Conservation (phyloP, 35 echinoderm and acorn worm genomes). For the Anneissia japonica region DNA sequence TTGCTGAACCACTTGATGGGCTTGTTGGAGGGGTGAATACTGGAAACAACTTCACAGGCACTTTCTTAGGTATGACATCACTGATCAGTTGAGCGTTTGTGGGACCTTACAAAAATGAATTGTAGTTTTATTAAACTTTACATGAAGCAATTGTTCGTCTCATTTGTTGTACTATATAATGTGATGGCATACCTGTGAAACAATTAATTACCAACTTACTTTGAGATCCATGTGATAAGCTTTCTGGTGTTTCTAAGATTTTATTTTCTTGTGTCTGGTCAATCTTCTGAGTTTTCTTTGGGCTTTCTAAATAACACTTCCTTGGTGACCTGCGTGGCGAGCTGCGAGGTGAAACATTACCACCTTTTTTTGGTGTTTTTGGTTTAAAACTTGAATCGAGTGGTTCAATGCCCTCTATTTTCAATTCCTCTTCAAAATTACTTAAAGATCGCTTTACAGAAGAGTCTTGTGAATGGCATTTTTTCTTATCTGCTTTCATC, state of each 20-base stretch:
- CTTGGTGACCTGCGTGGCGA: not conserved
- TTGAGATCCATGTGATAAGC: not conserved
- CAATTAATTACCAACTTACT: no score
- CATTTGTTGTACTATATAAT: not conserved
- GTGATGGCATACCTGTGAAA: not conserved
- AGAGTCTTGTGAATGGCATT: not conserved
- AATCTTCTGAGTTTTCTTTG: not conserved
- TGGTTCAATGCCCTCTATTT: constrained; percentile 3
- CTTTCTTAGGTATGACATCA: constrained; percentile 23
- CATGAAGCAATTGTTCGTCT: not conserved
- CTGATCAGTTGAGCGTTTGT: not conserved
- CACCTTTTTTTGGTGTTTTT: constrained; percentile 11
- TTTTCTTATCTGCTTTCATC: not conserved
- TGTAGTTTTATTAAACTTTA: not conserved
- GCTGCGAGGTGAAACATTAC: not conserved
- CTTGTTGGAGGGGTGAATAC: constrained; percentile 48
- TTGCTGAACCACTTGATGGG: constrained; percentile 8
- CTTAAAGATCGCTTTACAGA: not conserved
- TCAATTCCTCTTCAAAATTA: not conserved
- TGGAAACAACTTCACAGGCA: constrained; percentile 18
- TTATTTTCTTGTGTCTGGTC: not conserved
- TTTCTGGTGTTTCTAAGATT: not conserved
- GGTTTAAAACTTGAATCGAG: not conserved
- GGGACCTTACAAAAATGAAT: not conserved
- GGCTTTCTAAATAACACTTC: not conserved